phyloP scores from a whole-genome alignment of 2,113 vertebrate species.

The Thunnus thynnus region DNA sequence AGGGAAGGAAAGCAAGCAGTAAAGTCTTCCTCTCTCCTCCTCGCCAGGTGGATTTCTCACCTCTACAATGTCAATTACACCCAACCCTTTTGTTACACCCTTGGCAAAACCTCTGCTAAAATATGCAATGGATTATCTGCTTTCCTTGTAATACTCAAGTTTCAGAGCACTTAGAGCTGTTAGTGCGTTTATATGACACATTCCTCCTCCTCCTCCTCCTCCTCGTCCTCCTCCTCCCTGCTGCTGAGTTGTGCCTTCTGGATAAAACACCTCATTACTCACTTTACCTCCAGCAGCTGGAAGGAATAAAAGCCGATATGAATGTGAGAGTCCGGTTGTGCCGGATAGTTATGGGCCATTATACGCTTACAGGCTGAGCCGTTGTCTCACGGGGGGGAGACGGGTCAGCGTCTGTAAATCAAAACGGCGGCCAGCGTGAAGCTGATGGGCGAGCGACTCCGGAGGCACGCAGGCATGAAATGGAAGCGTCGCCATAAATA shows the following conservation, averaged over 20 bases:
- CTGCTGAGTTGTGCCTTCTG: slow-evolving; percentile 37
- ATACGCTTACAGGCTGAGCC: slow-evolving; percentile 39
- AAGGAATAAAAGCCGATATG: slow-evolving; percentile 59
- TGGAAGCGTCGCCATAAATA: slow-evolving; percentile 22
- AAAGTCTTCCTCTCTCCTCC: background rate
- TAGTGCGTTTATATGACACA: slow-evolving; percentile 8
- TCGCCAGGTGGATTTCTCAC: background rate
- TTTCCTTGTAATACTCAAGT: slow-evolving; percentile 12
- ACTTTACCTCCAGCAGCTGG: slow-evolving; percentile 66
- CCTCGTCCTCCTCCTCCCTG: slow-evolving; percentile 19
- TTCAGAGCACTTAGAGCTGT: slow-evolving; percentile 24
- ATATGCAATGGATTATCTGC: slow-evolving; percentile 8
- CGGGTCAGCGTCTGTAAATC: slow-evolving; percentile 48
- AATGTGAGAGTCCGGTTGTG: slow-evolving; percentile 56
- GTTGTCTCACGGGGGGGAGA: slow-evolving; percentile 5
- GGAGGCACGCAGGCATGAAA: slow-evolving; percentile 33
- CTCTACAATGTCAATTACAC: background rate
- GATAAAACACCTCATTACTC: slow-evolving; percentile 72
- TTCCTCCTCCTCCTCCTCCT: background rate
- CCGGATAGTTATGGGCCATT: slow-evolving; percentile 53
- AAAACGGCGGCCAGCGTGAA: background rate
- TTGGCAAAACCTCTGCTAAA: background rate
- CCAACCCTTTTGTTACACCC: background rate
- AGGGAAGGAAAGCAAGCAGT: background rate
- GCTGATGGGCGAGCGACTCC: background rate